A percentile compares a stretch with the other conserved stretches of the same genome.
phyloP scores from a whole-genome alignment of 2,113 vertebrate species.

The Clarias magur region DNA sequence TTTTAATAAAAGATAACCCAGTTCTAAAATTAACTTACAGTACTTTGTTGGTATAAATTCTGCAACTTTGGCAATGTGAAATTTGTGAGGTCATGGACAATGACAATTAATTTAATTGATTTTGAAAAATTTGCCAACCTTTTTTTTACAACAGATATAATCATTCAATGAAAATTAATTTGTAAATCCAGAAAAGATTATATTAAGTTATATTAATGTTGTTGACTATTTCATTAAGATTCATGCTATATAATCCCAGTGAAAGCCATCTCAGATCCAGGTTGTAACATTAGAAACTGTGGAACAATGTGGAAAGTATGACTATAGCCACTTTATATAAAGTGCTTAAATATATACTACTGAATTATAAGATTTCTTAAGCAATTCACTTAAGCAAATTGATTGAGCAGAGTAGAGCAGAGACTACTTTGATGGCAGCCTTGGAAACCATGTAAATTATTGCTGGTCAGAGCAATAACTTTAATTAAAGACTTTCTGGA shows the following conservation, averaged over 20 bases:
- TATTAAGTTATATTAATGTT: not conserved
- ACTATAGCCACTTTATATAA: not conserved
- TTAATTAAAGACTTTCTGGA: conserved; percentile 28
- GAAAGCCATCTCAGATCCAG: not conserved
- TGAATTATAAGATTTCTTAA: conserved; percentile 7
- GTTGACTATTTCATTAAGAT: not conserved
- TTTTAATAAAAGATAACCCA: not conserved
- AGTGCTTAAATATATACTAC: not conserved
- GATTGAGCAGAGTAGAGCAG: conserved; percentile 11
- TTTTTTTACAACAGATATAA: not conserved
- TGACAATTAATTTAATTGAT: not conserved
- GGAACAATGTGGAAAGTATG: not conserved
- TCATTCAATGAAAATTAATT: not conserved
- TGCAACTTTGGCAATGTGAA: not conserved
- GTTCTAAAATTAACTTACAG: not conserved
- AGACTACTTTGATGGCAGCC: not conserved
- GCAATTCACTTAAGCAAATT: conserved; percentile 8
- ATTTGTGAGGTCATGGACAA: not conserved
- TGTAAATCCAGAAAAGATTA: not conserved
- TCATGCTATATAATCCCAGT: not conserved
- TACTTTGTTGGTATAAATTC: not conserved
- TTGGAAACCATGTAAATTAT: not conserved
- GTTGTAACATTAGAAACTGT: not conserved
- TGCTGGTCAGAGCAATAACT: not conserved
- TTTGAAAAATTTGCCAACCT: not conserved